Base-by-base conservation (phyloP, 2,113 vertebrate genomes). In the Taurulus bubalis region DNA sequence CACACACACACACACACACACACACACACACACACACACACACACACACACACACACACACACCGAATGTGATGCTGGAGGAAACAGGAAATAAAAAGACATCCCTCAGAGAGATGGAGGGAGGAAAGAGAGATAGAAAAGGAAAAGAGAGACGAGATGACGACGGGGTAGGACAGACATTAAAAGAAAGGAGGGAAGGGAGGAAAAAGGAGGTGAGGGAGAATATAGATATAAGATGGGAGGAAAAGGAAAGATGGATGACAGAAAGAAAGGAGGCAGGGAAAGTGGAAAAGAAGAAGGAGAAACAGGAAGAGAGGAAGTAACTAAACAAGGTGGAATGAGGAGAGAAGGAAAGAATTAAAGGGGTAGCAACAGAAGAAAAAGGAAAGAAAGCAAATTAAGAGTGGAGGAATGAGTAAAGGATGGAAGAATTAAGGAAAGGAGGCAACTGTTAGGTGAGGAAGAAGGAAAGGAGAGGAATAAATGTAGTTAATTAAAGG, bases 31-130 rank as follows among this genome's bases (percentile, higher is more conserved):
- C 60, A 36, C 60, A n/a, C 32, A 38, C 60, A 93, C 87, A 73
- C 82, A 84, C 79, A 84, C 78, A 71, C 67, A 40, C 67, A 56
- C 66, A 65, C 72, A 71, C 80, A n/a, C 40, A 14, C 76, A 67
- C 71, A 73, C 59, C 45, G 60, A 66, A 67, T 84, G 79, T 45
- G 83, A 80, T 83, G 83, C 74, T 71, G 77, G 75, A 82, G 86
- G 87, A 91, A 84, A 82, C 65, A 82, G 83, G 88, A 89, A 90
- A 86, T 79, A 79, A 83, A 58, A 79, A 67, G 68, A 69, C 5
- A 9, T 30, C 60, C 62, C 47, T 38, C 8, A 65, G 42, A 73
- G 40, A 55, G 47, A 63, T 1, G n/a, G 36, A 62, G 53, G 32
- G 20, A 7, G n/a, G 10, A 10, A 16, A 18, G 22, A 62, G 24